Base-by-base conservation (phyloP, 1,140 invertebrate species). In the Monochamus saltuarius region DNA sequence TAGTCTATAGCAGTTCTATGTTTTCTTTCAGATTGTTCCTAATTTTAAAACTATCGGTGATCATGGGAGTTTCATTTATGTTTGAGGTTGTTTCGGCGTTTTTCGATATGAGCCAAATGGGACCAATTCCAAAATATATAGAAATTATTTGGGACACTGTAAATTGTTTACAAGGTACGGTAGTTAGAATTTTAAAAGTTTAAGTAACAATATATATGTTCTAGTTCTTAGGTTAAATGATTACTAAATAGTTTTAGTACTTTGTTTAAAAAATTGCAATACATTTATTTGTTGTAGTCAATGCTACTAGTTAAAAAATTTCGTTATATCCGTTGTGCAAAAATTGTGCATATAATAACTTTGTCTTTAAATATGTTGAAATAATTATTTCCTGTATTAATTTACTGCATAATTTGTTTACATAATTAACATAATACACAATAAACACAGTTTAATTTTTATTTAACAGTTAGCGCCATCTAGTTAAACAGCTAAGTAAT, bases 41-140 rank as follows among this genome's bases (percentile, higher is more conserved):
- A 29, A 63, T 68, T 17, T 16, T 66, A 16, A 68, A 66, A 51
- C 45, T 68, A 19, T 58, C 46, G 7, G 40, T 66, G 6, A 60
- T 68, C 13, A 68, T 68, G 67, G 64, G 67, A 11, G 42, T 63
- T 0, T 50, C 43, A 7, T 68, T 56, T 17, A 42, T 68, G 37
- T 68, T 66, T 38, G 67, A 68, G 46, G 58, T 63, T 8, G 53
- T 63, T 2, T 60, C 64, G 14, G 58, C 53, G 1, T 58, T 66
- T 39, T 61, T 57, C 29, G 38, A 66, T 39, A 64, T 68, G 47
- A 42, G 49, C 10, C 36, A 59, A 36, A 42, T 49, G 35, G 17
- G 16, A 14, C 10, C 19, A 7, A 34, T 64, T 13, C 63, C 67
- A 8, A 43, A 52, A 37, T 55, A 61, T 38, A 55, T 68, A 16